phyloP scores from a whole-genome alignment of 2,797 vertebrate genomes.

The Knipowitschia caucasica region DNA sequence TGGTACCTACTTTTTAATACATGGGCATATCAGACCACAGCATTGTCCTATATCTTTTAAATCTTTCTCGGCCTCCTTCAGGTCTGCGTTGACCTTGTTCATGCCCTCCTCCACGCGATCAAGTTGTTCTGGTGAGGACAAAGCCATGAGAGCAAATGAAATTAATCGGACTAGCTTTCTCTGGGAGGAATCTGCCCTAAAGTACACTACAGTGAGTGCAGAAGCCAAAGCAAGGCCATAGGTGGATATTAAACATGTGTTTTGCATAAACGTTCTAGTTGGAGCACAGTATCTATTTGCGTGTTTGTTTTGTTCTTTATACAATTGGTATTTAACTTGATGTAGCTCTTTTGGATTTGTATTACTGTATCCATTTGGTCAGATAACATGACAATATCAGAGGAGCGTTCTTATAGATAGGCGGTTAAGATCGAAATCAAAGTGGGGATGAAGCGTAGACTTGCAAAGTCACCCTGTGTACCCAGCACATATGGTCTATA shows the following conservation, averaged over 20 bases:
- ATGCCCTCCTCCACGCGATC: slow-evolving; percentile 99
- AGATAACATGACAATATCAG: not conserved
- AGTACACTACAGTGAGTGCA: slow-evolving; percentile 40
- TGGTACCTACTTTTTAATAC: slow-evolving; percentile 99
- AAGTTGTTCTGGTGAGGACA: slow-evolving; percentile 99
- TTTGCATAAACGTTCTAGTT: slow-evolving; percentile 7
- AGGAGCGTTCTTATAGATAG: not conserved
- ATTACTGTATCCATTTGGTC: too few relatives aligned
- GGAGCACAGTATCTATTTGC: not conserved
- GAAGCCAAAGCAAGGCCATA: slow-evolving; percentile 49
- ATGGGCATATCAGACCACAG: slow-evolving; percentile 99
- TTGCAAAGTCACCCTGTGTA: slow-evolving; percentile 7
- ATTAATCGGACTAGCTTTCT: slow-evolving; percentile 72
- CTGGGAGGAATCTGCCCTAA: slow-evolving; percentile 29
- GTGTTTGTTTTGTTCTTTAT: not conserved
- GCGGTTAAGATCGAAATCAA: slow-evolving; percentile 8
- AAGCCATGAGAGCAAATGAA: slow-evolving; percentile 96
- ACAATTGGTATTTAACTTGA: not conserved
- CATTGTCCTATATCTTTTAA: slow-evolving; percentile 99
- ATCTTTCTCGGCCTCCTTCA: slow-evolving; percentile 99
- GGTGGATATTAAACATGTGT: not conserved
- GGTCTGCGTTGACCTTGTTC: slow-evolving; percentile 99
- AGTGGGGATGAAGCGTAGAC: slow-evolving; percentile 10
- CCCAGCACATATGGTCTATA: slow-evolving; percentile 26
- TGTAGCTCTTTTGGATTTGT: not conserved